Percentiles rank a stretch among this genome's conserved stretches.
Evolutionary conservation across 2,888 invertebrate species (phyloP).

Genomic region (Chrysodeixis includens): DNA sequence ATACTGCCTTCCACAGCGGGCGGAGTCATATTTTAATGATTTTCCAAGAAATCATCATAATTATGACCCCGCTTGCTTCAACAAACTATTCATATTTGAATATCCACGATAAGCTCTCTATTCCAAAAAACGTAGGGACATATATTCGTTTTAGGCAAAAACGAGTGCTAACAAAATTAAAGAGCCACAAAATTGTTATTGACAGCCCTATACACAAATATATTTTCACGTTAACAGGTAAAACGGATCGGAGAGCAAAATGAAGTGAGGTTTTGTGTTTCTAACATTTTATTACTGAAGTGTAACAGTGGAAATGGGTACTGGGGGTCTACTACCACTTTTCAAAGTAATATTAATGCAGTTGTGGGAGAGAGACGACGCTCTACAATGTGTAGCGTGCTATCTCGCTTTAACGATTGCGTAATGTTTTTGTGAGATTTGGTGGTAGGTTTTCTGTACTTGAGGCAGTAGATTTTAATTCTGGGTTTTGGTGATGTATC

Average conservation of each 20-base stretch:
- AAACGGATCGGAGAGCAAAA: constrained; percentile 57
- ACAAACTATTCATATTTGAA: too few relatives aligned
- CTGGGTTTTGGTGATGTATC: constrained; percentile 26
- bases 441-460: too few relatives aligned
- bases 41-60: too few relatives aligned
- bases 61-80: too few relatives aligned
- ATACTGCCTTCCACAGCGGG: too few relatives aligned
- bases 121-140: neutral
- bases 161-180: constrained; percentile 1
- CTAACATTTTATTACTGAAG: constrained; percentile 58
- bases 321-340: too few relatives aligned
- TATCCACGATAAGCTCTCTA: neutral
- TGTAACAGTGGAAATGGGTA: constrained; percentile 50
- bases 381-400: too few relatives aligned
- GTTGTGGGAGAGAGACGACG: too few relatives aligned
- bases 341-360: too few relatives aligned
- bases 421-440: too few relatives aligned
- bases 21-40: too few relatives aligned
- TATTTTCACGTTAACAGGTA: constrained; percentile 59
- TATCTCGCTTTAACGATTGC: too few relatives aligned
- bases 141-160: neutral
- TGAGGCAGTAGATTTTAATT: constrained; percentile 47
- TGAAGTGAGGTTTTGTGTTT: constrained; percentile 63
- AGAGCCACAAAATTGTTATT: neutral
- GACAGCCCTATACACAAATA: constrained; percentile 54